Evolutionary conservation across 1,140 invertebrate genomes (phyloP).

Genomic region (Phymastichus coffea): DNA sequence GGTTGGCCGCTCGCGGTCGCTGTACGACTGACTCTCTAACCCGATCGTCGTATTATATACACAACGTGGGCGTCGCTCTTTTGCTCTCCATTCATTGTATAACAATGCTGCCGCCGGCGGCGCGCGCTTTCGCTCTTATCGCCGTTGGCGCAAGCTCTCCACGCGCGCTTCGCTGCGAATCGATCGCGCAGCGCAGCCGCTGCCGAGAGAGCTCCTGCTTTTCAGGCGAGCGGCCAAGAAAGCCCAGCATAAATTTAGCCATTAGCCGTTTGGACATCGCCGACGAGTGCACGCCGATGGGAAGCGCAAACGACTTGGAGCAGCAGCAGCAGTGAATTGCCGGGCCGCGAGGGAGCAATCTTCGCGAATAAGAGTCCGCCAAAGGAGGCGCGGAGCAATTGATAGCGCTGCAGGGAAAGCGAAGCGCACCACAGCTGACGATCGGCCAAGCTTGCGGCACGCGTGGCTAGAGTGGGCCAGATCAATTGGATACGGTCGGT

Average conservation of each 20-base stretch:
- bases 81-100: not conserved
- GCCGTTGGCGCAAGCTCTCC: too few species aligned
- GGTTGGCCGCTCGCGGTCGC: not conserved
- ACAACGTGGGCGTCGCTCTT: not conserved
- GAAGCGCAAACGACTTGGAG: too few species aligned
- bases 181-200: too few species aligned
- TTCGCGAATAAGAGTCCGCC: not conserved
- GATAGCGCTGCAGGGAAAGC: too few species aligned
- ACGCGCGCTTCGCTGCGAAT: too few species aligned
- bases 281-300: not conserved
- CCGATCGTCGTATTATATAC: too few species aligned
- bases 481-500: slow-evolving; percentile 38
- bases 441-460: slow-evolving; percentile 15
- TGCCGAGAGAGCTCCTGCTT: too few species aligned
- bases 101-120: slow-evolving; percentile 27
- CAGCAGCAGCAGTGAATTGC: too few species aligned
- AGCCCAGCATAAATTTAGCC: too few species aligned
- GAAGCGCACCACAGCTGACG: slow-evolving; percentile 19
- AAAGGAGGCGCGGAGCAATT: not conserved
- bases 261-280: not conserved
- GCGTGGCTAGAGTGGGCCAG: too few species aligned
- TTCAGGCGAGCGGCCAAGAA: too few species aligned
- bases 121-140: too few species aligned
- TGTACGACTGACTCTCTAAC: slow-evolving; percentile 17
- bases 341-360: not conserved